Percentiles rank a stretch among this genome's conserved stretches.
Evolutionary conservation across 2,888 invertebrate species (phyloP).

Genomic region (Cynaeus angustus): DNA sequence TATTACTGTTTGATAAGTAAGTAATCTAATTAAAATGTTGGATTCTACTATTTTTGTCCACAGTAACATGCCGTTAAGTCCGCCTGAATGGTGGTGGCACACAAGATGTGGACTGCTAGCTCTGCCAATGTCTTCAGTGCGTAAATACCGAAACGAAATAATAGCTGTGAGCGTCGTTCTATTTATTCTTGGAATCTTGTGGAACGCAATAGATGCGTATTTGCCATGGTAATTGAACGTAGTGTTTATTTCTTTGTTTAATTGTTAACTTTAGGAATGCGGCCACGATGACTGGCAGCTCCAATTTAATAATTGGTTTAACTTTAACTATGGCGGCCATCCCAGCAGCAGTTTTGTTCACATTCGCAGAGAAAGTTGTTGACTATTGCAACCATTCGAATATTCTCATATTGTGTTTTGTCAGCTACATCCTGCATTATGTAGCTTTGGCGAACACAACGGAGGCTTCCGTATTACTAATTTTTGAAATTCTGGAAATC

Average conservation of each 20-base stretch:
- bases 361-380: slow-evolving; percentile 87
- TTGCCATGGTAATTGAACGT: slow-evolving; percentile 76
- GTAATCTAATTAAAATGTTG: slow-evolving; percentile 51
- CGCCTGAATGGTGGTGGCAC: slow-evolving; percentile 93
- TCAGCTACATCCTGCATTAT: slow-evolving; percentile 85
- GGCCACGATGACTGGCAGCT: slow-evolving; percentile 29
- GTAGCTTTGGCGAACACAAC: slow-evolving; percentile 73
- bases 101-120: slow-evolving; percentile 85
- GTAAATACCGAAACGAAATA: slow-evolving; percentile 84
- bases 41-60: slow-evolving; percentile 48
- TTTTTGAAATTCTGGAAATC: slow-evolving; percentile 83
- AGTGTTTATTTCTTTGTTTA: background rate
- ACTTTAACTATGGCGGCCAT: slow-evolving; percentile 80
- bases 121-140: slow-evolving; percentile 85
- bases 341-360: slow-evolving; percentile 81
- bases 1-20: slow-evolving; percentile 76
- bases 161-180: slow-evolving; percentile 81
- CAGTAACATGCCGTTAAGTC: slow-evolving; percentile 84
- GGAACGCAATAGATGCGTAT: slow-evolving; percentile 87
- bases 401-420: slow-evolving; percentile 87
- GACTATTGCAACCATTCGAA: slow-evolving; percentile 90
- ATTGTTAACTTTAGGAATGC: slow-evolving; percentile 23
- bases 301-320: slow-evolving; percentile 76
- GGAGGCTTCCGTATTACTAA: slow-evolving; percentile 79
- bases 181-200: slow-evolving; percentile 82